Base-by-base conservation (phyloP, 2,888 invertebrate species). In the Crematogaster levior region DNA sequence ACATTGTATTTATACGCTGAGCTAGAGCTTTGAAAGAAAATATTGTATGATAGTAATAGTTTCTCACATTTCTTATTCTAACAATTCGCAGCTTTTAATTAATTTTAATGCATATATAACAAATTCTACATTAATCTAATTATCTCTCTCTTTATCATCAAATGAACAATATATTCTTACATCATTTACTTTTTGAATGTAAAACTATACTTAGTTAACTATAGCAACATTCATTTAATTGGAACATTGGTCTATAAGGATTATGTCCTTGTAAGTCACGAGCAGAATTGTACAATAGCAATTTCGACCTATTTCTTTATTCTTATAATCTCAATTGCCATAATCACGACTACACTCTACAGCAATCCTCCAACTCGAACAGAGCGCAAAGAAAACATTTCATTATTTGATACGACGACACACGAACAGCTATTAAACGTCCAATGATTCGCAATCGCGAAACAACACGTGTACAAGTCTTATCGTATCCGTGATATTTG, bases 231-330 rank as follows among this genome's bases (percentile, higher is more conserved):
- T 46, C 10, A 65, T 43, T 65, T 15, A 65, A 65, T 46, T 46
- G 46, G 3, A 63, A 46, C 18, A 9, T 18, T 24, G 18, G 10
- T 27, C 9, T 18, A 5, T 37, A 56, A 58, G 43, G 24, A 40
- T 43, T 58, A 4, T n/a, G 56, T 73, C 43, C 74, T 74, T 61
- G 61, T 48, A 61, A 48, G 1, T 61, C 34, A 74, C 18, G 24
- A 61, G 53, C 24, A 53, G 18, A 61, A 74, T 61, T 60, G 46
- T 46, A 27, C 34, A 18, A 46, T 46, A 6, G 60, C 48, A 61
- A 61, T 61, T 74, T 74, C 18, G 48, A 46, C 24, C 48, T 48
- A 74, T 48, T 61, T 74, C 61, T 61, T 74, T 34, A 37, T 74
- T 61, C 60, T 46, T 34, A 58, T n/a, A 30, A 9, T 18, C 34